Evolutionary conservation across 1,140 invertebrate species (phyloP), one percentile per base, ranked within the genome.

Genomic region (Brachionus paranguensis): DNA sequence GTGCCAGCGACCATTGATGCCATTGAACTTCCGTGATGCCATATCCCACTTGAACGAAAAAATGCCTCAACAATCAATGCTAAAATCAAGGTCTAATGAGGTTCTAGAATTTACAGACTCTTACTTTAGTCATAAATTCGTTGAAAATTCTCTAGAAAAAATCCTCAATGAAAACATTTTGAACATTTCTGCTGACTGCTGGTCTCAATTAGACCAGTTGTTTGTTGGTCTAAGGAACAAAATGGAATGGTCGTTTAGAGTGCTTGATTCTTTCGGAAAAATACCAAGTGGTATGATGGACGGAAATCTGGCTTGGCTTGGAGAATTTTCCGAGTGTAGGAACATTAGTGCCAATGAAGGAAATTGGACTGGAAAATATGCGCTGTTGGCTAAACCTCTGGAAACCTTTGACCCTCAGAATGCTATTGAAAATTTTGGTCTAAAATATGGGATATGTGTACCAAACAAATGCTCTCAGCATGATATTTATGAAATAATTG

Each of bases 321-420:
- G 89, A 29, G 85, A 85, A n/a, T 89, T 86, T 74, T 87, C 87
- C 37, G 85, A 89, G 83, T 89, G 89, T 85, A 84, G 85, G 24
- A 79, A 84, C 27, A 85, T 87, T 14, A 33, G 37, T 85, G 70
- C 79, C 14, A 17, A 43, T 43, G 27, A 50, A 79, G 17, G 76
- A 47, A 53, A 45, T 70, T 68, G 45, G 53, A 65, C 68, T 24
- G 37, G 64, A 74, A 47, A 45, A 50, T 55, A 81, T 41, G 68
- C 29, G 17, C 20, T 53, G 17, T 24, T 50, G 14, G 37, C 47
- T n/a, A 83, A 74, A 20, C 41, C 84, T 6, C 2, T 60, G 17
- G n/a, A 14, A n/a, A 33, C 14, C 43, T 55, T 6, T 60, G 70
- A 43, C 29, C 33, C 60, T 76, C 55, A 84, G 43, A 83, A 85